A percentile compares a stretch with the other conserved stretches of the same genome.
These are phyloP conservation scores for Anadara kagoshimensis DNA, from an alignment of 1,140 invertebrate species.

Conservation along the genomic window DNA sequence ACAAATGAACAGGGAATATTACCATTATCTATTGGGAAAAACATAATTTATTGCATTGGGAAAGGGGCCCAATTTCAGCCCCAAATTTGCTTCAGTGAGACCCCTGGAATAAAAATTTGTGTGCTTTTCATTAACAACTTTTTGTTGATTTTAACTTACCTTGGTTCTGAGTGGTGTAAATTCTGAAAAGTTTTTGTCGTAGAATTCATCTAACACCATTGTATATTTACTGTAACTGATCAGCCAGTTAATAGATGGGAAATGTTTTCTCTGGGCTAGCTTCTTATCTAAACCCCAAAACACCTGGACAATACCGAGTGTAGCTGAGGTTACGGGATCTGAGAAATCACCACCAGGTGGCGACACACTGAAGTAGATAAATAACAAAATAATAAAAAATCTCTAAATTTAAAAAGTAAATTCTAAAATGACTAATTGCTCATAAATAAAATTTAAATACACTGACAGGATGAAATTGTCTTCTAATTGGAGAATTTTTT, in stretches of 20 bases:
- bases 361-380: constrained; percentile 83
- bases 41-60: too few species aligned
- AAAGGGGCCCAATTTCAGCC: too few species aligned
- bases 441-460: too few species aligned
- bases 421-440: background rate
- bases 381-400: background rate
- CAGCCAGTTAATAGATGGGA: constrained; percentile 99
- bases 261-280: constrained; percentile 99
- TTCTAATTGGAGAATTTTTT: too few species aligned
- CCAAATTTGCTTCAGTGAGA: too few species aligned
- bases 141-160: constrained; percentile 60
- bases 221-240: constrained; percentile 99
- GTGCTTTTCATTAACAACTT: too few species aligned
- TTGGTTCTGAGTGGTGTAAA: constrained; percentile 90
- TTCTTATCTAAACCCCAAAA: constrained; percentile 99
- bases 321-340: constrained; percentile 99
- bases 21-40: too few species aligned
- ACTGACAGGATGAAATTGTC: too few species aligned
- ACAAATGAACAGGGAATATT: too few species aligned
- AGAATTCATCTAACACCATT: constrained; percentile 98
- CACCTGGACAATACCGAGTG: constrained; percentile 99
- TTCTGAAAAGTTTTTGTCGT: constrained; percentile 99
- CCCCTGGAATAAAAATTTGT: too few species aligned
- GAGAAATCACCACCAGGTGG: constrained; percentile 99
- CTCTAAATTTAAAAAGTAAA: background rate